These are phyloP conservation scores for Octodonta nipae DNA, from an alignment of 2,888 invertebrate genomes.

Conservation along the genomic window DNA sequence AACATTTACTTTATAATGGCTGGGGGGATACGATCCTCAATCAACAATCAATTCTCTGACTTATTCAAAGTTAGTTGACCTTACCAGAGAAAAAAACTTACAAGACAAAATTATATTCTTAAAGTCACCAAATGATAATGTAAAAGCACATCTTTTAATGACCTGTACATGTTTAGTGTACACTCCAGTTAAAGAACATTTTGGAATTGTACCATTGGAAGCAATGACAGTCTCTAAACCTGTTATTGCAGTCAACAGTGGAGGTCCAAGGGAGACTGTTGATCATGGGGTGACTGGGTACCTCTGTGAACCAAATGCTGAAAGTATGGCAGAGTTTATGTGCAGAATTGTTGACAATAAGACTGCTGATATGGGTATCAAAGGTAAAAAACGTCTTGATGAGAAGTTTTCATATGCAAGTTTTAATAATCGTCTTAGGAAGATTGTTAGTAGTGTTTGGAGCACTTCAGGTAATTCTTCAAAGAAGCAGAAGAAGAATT, in stretches of 20 bases:
- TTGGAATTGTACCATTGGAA: constrained; percentile 97
- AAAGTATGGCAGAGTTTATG: constrained; percentile 69
- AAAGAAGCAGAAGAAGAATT: no score
- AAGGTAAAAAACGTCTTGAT: constrained; percentile 61
- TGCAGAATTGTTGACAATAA: constrained; percentile 46
- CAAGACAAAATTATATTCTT: constrained; percentile 66
- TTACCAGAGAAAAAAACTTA: constrained; percentile 52
- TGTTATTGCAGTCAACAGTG: constrained; percentile 88
- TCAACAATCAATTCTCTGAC: constrained; percentile 79
- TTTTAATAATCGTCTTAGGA: constrained; percentile 57
- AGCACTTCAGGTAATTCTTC: no score
- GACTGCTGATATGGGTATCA: constrained; percentile 56
- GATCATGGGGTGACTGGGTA: constrained; percentile 67
- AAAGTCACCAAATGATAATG: constrained; percentile 72
- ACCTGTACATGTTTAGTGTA: constrained; percentile 73
- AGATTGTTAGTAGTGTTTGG: no score
- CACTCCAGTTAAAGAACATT: constrained; percentile 94
- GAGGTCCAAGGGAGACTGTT: constrained; percentile 91
- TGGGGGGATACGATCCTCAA: constrained; percentile 88
- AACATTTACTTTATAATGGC: constrained; percentile 77
- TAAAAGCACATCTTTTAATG: constrained; percentile 68
- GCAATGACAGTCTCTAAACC: constrained; percentile 91
- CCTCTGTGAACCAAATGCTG: constrained; percentile 54
- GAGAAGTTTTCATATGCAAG: constrained; percentile 72
- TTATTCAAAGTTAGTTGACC: constrained; percentile 57